Evolutionary conservation across 2,888 invertebrate species (phyloP), one percentile per base, ranked within the genome.

Genomic region (Glyphotaelius pellucidus): DNA sequence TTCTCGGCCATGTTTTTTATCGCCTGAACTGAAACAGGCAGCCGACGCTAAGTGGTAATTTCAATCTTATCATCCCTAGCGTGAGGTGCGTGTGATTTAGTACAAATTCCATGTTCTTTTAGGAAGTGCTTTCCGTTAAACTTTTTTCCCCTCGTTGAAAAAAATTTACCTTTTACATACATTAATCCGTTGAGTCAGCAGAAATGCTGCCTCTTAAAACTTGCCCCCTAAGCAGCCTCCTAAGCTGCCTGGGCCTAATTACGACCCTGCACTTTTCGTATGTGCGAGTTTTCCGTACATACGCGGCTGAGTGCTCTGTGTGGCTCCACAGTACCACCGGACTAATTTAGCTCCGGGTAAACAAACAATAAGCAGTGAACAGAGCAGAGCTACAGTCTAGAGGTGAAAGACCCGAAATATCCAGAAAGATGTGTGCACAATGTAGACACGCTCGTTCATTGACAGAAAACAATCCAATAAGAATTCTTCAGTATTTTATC

Each of bases 381-480:
- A 67, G 88, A 19, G 47, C 52, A 67, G 67, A 25, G 67, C 67
- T 25, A 67, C 67, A 67, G 25, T 19, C 67, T n/a, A 67, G 67
- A 89, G 88, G 89, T 52, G 67, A 91, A 91, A 31, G 90, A 84
- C 90, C 90, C 81, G 47, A 81, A 42, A 38, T 83, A 81, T 47
- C 90, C 90, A 47, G 47, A 81, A 80, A 38, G 90, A 81, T 47
- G 83, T 31, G 67, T 89, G 88, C 91, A 83, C 91, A 89, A 81
- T 81, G 91, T 52, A 42, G 12, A 42, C 42, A 89, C 79, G 35
- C 88, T 80, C n/a, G 79, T 80, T 80, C 88, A 79, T 31, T 42
- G 86, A 14, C 86, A 47, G 86, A 42, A 86, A 67, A 67, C 67
- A 67, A 67, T 67, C 15, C 38, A 84, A 38, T 84, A 19, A 15